Evolutionary conservation across 2,797 vertebrate species (phyloP), one percentile per base, ranked within the genome.

Genomic region (Dendrocincla tyrannina): DNA sequence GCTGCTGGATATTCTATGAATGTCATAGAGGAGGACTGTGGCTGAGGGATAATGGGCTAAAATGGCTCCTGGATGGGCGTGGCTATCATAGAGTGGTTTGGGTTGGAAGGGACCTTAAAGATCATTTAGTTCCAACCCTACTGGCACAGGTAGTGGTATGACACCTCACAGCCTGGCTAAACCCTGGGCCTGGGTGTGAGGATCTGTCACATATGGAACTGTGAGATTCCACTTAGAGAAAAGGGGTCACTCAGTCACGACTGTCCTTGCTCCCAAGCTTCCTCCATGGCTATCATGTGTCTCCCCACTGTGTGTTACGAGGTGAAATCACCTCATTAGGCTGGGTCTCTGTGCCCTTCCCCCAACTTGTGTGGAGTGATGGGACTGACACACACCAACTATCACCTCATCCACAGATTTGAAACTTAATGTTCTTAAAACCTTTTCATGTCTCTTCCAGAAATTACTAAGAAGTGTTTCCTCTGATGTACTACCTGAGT

Each of bases 371-470:
- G 24, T 80, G 39, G 25, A 13, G 7, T 35, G 33, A 10, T 37
- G 35, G 9, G 20, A 15, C n/a, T 39, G 11, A 35, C 17, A 19
- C 35, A 59, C 8, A 16, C 30, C 14, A n/a, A 14, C 35, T 67
- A 0, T 50, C 1, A 3, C 6, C 7, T 85, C 8, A 28, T 75
- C 13, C 3, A 22, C 0, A 0, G 37, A 5, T 62, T 77, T 88
- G 32, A 47, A 77, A 44, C 10, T 75, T 8, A 3, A 3, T 4
- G 1, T 41, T 73, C 11, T 27, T 80, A 55, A 77, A 91, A 59
- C 3, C 25, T 8, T 7, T 37, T 63, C 5, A 39, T 0, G 14
- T 13, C 12, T 73, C 7, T 75, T 56, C 27, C 13, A 33, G 30
- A 60, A 82, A 46, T 44, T 37, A 32, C 14, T 78, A 6, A 37